Base-by-base conservation (phyloP, 2,797 vertebrate species). In the Simalia tracyae region DNA sequence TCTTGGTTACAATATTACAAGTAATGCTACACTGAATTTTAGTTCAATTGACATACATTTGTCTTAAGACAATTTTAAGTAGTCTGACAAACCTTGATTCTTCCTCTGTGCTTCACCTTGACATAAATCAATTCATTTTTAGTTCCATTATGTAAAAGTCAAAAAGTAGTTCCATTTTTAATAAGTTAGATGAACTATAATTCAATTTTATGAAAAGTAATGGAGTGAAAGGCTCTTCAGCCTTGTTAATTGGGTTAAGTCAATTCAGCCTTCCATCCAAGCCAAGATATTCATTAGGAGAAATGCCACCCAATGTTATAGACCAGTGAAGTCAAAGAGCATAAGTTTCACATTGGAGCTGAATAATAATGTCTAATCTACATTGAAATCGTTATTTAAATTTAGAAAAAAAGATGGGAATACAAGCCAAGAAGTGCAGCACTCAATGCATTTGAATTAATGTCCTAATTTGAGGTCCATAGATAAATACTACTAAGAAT, bases 241-340 rank as follows among this genome's bases (percentile, higher is more conserved):
- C 90, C 91, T 94, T 94, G 91, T 89, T 96, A 96, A 96, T 95
- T 96, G 66, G 88, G 63, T 95, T 95, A 95, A 96, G 91, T 94
- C 84, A 96, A 96, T 96, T 96, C 95, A 96, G 66, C 93, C 46
- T 60, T 95, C 89, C 56, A 96, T 93, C 68, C 72, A 95, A 94
- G 60, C 61, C 91, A 94, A 93, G 50, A 61, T 90, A 93, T 60
- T 95, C 88, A 91, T 95, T 95, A 95, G 91, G 92, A 94, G 63
- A 94, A 95, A 96, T 87, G 9, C 84, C 92, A 92, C 81, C 93
- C 86, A 93, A 86, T 92, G 7, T 57, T 92, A 88, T 2, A 87
- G 87, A 91, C 56, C 88, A 95, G n/a, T 94, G 76, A 90, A 94
- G 61, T 84, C 42, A 91, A 93, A 94, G 50, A 50, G 1, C 6